These are phyloP conservation scores for Acrobasis repandana DNA, from an alignment of 2,888 invertebrate species.

Conservation along the genomic window DNA sequence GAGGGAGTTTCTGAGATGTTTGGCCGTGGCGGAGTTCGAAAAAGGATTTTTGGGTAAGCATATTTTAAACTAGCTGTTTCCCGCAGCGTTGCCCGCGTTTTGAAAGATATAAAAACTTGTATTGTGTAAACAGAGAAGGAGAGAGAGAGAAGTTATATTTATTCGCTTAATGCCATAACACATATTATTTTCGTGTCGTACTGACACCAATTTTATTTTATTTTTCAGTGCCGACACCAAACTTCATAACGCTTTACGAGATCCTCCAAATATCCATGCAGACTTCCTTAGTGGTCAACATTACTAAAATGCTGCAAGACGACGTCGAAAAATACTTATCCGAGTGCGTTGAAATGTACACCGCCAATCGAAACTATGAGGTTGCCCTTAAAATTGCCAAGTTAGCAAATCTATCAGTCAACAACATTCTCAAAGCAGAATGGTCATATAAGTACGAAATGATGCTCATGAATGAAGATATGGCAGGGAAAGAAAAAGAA, in stretches of 20 bases:
- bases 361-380: constrained; percentile 75
- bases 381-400: constrained; percentile 84
- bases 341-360: constrained; percentile 80
- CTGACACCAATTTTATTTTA: not conserved
- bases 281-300: constrained; percentile 78
- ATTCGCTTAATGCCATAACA: no score
- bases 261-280: constrained; percentile 83
- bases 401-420: constrained; percentile 70
- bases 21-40: constrained; percentile 82
- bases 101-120: no score
- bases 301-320: constrained; percentile 70
- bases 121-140: no score
- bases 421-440: constrained; percentile 79
- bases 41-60: constrained; percentile 75
- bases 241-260: constrained; percentile 66
- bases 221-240: constrained; percentile 69
- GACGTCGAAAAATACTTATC: constrained; percentile 72
- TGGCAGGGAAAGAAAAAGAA: constrained; percentile 57
- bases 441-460: constrained; percentile 79
- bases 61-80: not conserved
- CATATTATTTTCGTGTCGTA: no score
- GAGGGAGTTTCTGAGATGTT: constrained; percentile 83
- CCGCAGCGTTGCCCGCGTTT: no score
- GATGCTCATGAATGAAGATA: constrained; percentile 53
- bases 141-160: no score